Conservation (phyloP, 2,797 vertebrate species). For the Cuniculus paca region DNA sequence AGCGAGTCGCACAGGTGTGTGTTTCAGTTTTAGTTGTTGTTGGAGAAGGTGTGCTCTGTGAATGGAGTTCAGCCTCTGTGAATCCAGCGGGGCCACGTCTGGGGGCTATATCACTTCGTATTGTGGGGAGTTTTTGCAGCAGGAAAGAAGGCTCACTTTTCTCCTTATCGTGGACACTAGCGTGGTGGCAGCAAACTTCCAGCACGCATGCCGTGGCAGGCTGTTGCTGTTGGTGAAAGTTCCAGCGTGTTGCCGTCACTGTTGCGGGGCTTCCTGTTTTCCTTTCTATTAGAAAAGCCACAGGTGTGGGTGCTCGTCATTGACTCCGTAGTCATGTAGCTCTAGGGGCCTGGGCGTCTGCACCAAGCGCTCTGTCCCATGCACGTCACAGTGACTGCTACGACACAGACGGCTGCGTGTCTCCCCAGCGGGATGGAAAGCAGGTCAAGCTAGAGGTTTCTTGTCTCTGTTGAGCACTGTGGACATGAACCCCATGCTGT, state of each 20-base stretch:
- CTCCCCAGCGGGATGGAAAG: background rate
- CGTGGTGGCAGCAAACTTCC: background rate
- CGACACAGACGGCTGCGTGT: background rate
- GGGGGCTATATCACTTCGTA: background rate
- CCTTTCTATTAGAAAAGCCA: background rate
- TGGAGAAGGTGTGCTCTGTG: background rate
- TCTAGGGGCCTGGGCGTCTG: background rate
- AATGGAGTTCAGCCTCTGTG: background rate
- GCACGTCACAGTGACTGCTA: background rate
- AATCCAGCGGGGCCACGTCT: background rate
- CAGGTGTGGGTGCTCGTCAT: fast-evolving
- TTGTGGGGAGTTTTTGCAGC: background rate
- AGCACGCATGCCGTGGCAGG: background rate
- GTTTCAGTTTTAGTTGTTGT: background rate
- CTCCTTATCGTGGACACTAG: background rate
- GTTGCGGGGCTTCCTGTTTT: background rate
- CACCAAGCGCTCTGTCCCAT: background rate
- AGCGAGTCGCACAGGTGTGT: background rate
- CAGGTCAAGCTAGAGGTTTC: background rate
- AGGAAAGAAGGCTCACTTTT: background rate
- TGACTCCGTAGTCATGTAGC: background rate
- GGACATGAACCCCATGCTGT: background rate
- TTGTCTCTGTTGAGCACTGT: background rate
- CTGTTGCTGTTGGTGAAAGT: background rate
- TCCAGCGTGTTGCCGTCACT: too few relatives aligned